A percentile compares a stretch with the other conserved stretches of the same genome.
Evolutionary conservation across 2,888 invertebrate species (phyloP).

Genomic region (Noctuana brunneofusca): DNA sequence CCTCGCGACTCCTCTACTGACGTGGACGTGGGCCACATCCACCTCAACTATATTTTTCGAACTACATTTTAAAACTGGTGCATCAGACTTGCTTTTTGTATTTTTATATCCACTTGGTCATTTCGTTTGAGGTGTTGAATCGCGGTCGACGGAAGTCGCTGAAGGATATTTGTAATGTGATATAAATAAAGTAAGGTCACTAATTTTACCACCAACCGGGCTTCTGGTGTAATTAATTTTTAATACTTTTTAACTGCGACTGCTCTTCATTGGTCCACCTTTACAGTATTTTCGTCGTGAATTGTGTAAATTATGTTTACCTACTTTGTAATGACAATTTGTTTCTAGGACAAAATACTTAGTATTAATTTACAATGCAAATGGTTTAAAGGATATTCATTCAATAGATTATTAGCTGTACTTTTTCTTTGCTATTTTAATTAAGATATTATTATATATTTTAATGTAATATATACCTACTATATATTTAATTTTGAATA

Average conservation of each 20-base stretch:
- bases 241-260: constrained; percentile 38
- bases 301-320: constrained; percentile 65
- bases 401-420: constrained; percentile 80
- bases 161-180: constrained; percentile 31
- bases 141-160: constrained; percentile 28
- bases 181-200: constrained; percentile 35
- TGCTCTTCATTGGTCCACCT: constrained; percentile 35
- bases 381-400: constrained; percentile 76
- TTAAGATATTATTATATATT: constrained; percentile 73
- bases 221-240: constrained; percentile 31
- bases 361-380: constrained; percentile 66
- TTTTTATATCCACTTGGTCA: constrained; percentile 73
- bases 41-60: constrained; percentile 75
- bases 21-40: constrained; percentile 49
- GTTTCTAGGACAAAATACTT: constrained; percentile 65
- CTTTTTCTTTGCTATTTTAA: constrained; percentile 78
- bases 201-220: constrained; percentile 26
- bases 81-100: constrained; percentile 79
- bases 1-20: constrained; percentile 41
- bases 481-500: constrained; percentile 79
- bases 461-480: constrained; percentile 82
- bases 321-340: constrained; percentile 58
- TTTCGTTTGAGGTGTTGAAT: constrained; percentile 46
- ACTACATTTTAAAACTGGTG: constrained; percentile 67
- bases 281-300: constrained; percentile 71